A percentile compares a stretch with the other conserved stretches of the same genome.
Evolutionary conservation across 2,888 invertebrate genomes (phyloP).

Genomic region (Netelia virgata): DNA sequence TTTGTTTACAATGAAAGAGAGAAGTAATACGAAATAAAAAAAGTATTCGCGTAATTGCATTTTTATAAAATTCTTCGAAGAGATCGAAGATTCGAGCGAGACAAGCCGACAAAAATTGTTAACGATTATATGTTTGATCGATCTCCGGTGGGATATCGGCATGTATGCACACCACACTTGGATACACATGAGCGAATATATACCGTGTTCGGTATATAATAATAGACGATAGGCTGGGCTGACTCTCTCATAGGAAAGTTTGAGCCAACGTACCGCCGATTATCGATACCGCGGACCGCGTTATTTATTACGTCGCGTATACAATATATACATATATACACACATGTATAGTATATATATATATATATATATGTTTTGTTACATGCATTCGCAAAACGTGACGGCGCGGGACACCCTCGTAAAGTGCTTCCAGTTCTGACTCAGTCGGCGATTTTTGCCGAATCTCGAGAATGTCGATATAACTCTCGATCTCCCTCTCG

Average conservation of each 20-base stretch:
- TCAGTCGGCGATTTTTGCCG: slow-evolving; percentile 80
- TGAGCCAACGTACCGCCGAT: slow-evolving; percentile 76
- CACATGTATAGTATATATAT: neutral
- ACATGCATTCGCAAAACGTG: slow-evolving; percentile 80
- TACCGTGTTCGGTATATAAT: slow-evolving; percentile 52
- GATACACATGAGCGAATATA: slow-evolving; percentile 66
- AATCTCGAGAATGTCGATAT: slow-evolving; percentile 81
- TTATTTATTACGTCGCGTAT: slow-evolving; percentile 80
- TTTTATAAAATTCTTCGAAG: neutral
- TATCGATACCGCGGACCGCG: slow-evolving; percentile 80
- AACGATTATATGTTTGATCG: slow-evolving; percentile 56
- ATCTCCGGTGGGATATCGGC: slow-evolving; percentile 27
- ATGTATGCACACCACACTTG: slow-evolving; percentile 42
- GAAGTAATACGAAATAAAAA: too few relatives aligned
- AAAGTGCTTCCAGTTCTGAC: slow-evolving; percentile 83
- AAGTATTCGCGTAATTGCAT: neutral
- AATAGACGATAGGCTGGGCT: slow-evolving; percentile 54
- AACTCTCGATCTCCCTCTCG: slow-evolving; percentile 53
- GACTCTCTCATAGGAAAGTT: slow-evolving; percentile 25
- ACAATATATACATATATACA: slow-evolving; percentile 21
- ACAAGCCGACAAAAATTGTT: slow-evolving; percentile 31
- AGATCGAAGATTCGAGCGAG: slow-evolving; percentile 18
- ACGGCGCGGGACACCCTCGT: slow-evolving; percentile 80
- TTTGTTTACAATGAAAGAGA: too few relatives aligned
- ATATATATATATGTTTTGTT: neutral